Evolutionary conservation across 2,113 vertebrate species (phyloP).

Genomic region (Macquaria australasica): DNA sequence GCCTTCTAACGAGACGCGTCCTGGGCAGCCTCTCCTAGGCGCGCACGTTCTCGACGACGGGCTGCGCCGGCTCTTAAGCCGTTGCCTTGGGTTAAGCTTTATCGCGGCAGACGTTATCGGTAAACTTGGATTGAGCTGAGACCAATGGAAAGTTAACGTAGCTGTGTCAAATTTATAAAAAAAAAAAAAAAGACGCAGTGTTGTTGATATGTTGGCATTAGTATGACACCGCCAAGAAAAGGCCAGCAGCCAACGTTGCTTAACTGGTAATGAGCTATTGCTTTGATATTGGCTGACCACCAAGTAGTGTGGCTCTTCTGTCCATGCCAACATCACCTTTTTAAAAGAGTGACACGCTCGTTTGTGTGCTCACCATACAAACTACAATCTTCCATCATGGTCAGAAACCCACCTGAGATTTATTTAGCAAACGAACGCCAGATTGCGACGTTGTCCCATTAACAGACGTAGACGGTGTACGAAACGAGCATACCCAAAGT

Average conservation of each 20-base stretch:
- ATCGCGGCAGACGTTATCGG: background rate
- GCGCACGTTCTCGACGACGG: constrained; percentile 59
- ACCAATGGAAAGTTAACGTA: background rate
- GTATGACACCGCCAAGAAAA: background rate
- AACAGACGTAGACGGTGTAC: background rate
- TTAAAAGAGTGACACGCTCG: background rate
- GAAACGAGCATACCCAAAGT: constrained; percentile 75
- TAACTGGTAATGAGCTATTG: constrained; percentile 11
- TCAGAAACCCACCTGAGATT: background rate
- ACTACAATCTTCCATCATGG: fast-evolving
- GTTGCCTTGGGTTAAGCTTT: background rate
- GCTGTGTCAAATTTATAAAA: too few relatives aligned
- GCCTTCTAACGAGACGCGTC: constrained; percentile 61
- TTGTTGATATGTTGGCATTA: background rate
- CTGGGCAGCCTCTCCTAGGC: constrained; percentile 72
- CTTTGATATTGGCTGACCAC: constrained; percentile 11
- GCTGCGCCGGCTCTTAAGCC: constrained; percentile 44
- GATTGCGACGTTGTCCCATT: background rate
- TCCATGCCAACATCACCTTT: background rate
- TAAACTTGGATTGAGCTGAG: background rate
- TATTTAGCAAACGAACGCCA: background rate
- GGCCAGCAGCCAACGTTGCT: constrained; percentile 21
- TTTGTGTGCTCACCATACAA: too few relatives aligned
- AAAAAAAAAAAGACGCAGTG: fast-evolving
- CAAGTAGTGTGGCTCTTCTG: background rate